phyloP scores from a whole-genome alignment of 2,113 vertebrate species.

The Callaeas wilsoni region DNA sequence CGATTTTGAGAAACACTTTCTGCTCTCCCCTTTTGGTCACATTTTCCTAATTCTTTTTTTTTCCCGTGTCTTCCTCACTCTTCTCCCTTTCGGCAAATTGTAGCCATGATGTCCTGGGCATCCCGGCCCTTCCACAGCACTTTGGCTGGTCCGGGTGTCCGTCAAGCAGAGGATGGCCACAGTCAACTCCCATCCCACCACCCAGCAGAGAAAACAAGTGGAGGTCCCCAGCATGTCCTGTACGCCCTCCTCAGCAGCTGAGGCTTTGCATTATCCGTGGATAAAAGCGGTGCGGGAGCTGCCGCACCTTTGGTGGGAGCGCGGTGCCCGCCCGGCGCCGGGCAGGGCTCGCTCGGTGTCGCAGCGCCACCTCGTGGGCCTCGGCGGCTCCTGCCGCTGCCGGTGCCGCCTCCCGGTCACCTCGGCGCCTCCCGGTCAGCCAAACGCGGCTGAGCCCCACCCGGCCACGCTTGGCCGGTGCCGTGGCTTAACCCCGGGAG shows the following conservation, averaged over 20 bases:
- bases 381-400: fast-evolving
- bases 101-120: not conserved
- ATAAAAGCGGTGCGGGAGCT: fast-evolving
- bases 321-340: not conserved
- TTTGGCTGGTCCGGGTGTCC: not conserved
- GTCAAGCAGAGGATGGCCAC: not conserved
- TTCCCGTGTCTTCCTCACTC: fast-evolving
- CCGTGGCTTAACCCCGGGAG: not conserved
- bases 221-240: not conserved
- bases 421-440: not conserved
- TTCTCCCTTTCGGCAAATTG: not conserved
- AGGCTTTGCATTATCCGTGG: not conserved
- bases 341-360: not conserved
- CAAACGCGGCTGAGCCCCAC: fast-evolving
- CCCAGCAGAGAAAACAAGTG: fast-evolving
- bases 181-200: not conserved
- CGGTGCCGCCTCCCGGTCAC: fast-evolving
- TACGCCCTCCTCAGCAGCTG: not conserved
- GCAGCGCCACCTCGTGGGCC: not conserved
- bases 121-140: not conserved
- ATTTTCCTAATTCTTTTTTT: not conserved
- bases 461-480: too few relatives aligned
- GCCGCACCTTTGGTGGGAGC: fast-evolving
- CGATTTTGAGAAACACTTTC: not conserved
- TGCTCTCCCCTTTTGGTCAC: not conserved